phyloP scores from a whole-genome alignment of 2,888 invertebrate genomes.

The Digitonthophagus gazella region DNA sequence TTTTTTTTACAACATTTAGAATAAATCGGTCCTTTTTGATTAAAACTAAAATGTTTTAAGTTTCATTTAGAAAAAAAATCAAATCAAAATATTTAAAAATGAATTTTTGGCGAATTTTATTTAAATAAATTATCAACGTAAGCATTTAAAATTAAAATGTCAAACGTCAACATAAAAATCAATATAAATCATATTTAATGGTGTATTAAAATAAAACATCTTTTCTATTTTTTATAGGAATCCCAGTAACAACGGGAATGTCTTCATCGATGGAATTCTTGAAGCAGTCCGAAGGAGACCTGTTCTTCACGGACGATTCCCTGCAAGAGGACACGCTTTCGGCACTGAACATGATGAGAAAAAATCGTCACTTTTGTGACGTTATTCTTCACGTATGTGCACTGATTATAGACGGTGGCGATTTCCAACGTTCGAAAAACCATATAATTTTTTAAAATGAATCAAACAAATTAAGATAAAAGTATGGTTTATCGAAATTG shows the following conservation, averaged over 20 bases:
- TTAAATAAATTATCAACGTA: no score
- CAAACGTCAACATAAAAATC: no score
- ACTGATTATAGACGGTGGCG: slow-evolving; percentile 41
- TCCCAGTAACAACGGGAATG: slow-evolving; percentile 31
- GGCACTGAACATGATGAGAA: slow-evolving; percentile 75
- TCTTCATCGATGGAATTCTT: slow-evolving; percentile 33
- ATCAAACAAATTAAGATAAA: slow-evolving; percentile 6
- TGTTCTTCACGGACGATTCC: slow-evolving; percentile 58
- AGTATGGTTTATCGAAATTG: slow-evolving; percentile 17
- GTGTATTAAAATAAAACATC: background rate
- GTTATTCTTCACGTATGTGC: slow-evolving; percentile 75
- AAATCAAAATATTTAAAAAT: no score
- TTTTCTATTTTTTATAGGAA: slow-evolving; percentile 36
- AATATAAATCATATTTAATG: no score
- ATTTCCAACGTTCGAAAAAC: slow-evolving; percentile 41
- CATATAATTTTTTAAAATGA: slow-evolving; percentile 22
- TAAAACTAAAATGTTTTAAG: no score
- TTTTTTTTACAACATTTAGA: no score
- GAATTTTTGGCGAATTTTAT: no score
- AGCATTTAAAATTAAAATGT: no score
- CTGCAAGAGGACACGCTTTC: slow-evolving; percentile 62
- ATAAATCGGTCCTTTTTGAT: no score
- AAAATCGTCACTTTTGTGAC: slow-evolving; percentile 84
- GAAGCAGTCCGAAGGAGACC: slow-evolving; percentile 36
- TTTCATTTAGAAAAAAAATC: no score